Evolutionary conservation across 2,113 vertebrate species (phyloP), one percentile per base, ranked within the genome.

Genomic region (Ophiodon elongatus): DNA sequence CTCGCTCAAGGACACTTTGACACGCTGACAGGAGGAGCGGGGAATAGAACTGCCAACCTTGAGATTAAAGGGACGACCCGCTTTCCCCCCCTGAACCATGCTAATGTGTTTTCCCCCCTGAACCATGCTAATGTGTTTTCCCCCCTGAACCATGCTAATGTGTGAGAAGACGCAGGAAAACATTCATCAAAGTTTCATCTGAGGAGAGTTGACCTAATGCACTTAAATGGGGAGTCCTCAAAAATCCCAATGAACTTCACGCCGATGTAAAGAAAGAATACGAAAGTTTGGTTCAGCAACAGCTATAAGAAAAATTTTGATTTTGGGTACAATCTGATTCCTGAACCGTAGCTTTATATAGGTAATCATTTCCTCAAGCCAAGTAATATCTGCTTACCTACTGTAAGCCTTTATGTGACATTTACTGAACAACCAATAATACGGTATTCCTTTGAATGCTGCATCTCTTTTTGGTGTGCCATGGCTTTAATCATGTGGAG

Each of bases 401-500:
- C 33, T 67, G 29, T 56, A 79, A 78, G 76, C 76, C 50, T 62
- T 65, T 35, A 52, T 23, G 13, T 76, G 54, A 76, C 73, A 76
- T 87, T 85, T 89, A 67, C 45, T 62, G 31, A 68, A 71, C 45
- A 68, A 71, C 45, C 37, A 63, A 71, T 86, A 83, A 81, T 75
- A 45, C 68, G 5, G 29, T 81, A 66, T 68, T 68, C 43, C 29
- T 68, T 57, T 54, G 33, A 75, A 75, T 47, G 80, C 6, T 80
- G 59, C 59, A 5, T 63, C 65, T 13, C 25, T 63, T 23, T 67
- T 39, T 69, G n/a, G 14, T 73, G 27, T 29, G 14, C 8, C 27
- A 11, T 54, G 72, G 33, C 77, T 85, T 85, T 87, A 76, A 62
- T 43, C 29, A 81, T 65, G 27, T 33, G 21, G 50, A 43, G 66